These are phyloP conservation scores for Colistium nudipinnis DNA, from an alignment of 2,113 vertebrate genomes.

Conservation along the genomic window DNA sequence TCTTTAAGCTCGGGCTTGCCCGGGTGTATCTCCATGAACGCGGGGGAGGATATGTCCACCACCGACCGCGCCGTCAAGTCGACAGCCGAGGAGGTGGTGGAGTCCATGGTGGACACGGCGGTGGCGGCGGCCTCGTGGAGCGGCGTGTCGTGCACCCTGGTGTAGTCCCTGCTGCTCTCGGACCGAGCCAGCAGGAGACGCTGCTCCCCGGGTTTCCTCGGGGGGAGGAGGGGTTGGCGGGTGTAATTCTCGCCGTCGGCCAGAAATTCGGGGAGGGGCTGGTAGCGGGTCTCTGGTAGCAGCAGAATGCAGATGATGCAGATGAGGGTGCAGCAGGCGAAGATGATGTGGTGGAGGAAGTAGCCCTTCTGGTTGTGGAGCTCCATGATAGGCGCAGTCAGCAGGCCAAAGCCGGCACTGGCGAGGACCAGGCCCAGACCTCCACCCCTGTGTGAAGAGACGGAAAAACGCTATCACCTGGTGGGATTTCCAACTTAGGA, in stretches of 20 bases:
- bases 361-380: conserved; percentile 99
- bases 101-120: conserved; percentile 75
- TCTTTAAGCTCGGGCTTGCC: conserved; percentile 30
- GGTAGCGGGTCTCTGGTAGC: conserved; percentile 91
- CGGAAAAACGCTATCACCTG: conserved; percentile 9
- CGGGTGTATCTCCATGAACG: conserved; percentile 38
- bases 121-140: conserved; percentile 72
- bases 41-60: conserved; percentile 3
- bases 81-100: conserved; percentile 75
- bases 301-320: conserved; percentile 99
- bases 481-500: conserved; percentile 1
- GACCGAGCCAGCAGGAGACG: conserved; percentile 86
- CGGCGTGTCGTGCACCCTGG: conserved; percentile 84
- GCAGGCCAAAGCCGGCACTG: conserved; percentile 94
- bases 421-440: conserved; percentile 94
- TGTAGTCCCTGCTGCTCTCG: conserved; percentile 89
- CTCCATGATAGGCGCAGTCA: conserved; percentile 97
- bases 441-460: conserved; percentile 83
- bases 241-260: conserved; percentile 90
- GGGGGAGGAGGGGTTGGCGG: conserved; percentile 87
- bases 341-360: conserved; percentile 98
- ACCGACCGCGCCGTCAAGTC: conserved; percentile 56
- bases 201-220: conserved; percentile 88
- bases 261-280: conserved; percentile 92
- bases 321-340: conserved; percentile 98